Conservation (phyloP, 2,113 vertebrate genomes). For the Oxyruncus cristatus region DNA sequence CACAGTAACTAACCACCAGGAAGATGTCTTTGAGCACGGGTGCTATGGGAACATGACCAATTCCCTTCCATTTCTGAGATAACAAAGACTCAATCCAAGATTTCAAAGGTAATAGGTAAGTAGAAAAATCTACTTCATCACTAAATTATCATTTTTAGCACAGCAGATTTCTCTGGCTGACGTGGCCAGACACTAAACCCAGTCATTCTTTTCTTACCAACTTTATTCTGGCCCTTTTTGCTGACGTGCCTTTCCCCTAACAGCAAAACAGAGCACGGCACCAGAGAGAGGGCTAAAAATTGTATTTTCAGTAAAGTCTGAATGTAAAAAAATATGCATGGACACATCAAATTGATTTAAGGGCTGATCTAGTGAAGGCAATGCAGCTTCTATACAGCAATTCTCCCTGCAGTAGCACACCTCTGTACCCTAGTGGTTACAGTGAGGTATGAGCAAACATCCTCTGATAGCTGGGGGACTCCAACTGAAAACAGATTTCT, state of each 20-base stretch:
- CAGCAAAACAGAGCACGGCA: not conserved
- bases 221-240: not conserved
- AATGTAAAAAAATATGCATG: not conserved
- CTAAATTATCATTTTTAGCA: not conserved
- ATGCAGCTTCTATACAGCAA: not conserved
- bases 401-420: not conserved
- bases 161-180: not conserved
- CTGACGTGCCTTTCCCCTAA: not conserved
- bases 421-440: not conserved
- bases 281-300: not conserved
- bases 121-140: not conserved
- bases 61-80: not conserved
- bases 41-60: constrained; percentile 6
- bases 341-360: not conserved
- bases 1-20: not conserved
- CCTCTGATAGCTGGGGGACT: not conserved
- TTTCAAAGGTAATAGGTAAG: constrained; percentile 22
- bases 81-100: not conserved
- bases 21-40: constrained; percentile 12
- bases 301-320: not conserved
- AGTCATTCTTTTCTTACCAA: not conserved
- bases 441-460: not conserved
- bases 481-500: not conserved
- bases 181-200: not conserved
- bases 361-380: not conserved